Evolutionary conservation across 1,140 invertebrate species (phyloP).

Genomic region (Philaenus spumarius): DNA sequence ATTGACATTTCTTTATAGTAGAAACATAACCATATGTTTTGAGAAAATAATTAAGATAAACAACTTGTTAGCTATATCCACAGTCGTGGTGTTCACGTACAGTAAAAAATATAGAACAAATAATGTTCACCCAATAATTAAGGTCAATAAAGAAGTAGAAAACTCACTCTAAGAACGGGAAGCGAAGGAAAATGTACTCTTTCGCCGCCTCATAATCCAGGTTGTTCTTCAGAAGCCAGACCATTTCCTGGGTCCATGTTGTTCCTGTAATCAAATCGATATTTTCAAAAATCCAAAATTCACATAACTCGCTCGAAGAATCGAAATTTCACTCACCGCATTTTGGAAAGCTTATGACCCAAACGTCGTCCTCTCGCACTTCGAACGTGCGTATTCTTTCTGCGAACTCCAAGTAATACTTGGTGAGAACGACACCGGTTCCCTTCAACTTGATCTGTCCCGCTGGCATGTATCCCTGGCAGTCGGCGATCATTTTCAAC

Average conservation of each 20-base stretch:
- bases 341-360: slow-evolving; percentile 36
- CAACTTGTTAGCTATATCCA: too few species aligned
- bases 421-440: not conserved
- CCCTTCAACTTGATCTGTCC: slow-evolving; percentile 5
- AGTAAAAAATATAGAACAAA: too few species aligned
- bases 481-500: not conserved
- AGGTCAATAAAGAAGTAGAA: too few species aligned
- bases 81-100: too few species aligned
- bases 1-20: too few species aligned
- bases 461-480: slow-evolving; percentile 14
- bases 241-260: slow-evolving; percentile 71
- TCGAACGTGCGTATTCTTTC: slow-evolving; percentile 22
- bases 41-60: too few species aligned
- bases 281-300: not conserved
- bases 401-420: slow-evolving; percentile 1
- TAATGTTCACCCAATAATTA: too few species aligned
- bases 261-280: slow-evolving; percentile 48
- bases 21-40: too few species aligned
- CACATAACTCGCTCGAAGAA: not conserved
- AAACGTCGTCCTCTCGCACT: slow-evolving; percentile 31
- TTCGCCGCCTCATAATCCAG: slow-evolving; percentile 55
- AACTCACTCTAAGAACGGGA: slow-evolving; percentile 51
- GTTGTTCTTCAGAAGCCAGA: slow-evolving; percentile 65
- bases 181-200: slow-evolving; percentile 40
- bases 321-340: slow-evolving; percentile 29